Conservation (phyloP, 2,797 vertebrate species). For the Novumbra hubbsi region DNA sequence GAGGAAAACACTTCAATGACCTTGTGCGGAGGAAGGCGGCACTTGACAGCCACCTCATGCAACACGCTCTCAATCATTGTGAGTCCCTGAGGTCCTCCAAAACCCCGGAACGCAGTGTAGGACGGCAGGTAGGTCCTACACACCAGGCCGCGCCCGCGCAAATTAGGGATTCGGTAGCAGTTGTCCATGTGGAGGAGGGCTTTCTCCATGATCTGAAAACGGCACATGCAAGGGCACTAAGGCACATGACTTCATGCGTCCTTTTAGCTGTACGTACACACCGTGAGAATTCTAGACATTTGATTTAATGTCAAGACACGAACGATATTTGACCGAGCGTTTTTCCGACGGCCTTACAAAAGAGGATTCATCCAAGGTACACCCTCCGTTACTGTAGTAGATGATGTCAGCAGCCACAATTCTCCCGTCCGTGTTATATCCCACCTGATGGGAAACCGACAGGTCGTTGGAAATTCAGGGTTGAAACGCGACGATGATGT, state of each 20-base stretch:
- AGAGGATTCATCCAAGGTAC: constrained; percentile 72
- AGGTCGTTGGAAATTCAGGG: not conserved
- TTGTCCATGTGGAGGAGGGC: constrained; percentile 60
- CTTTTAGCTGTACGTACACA: too few relatives aligned
- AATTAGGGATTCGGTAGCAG: constrained; percentile 51
- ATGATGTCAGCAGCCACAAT: constrained; percentile 74
- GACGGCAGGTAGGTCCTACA: constrained; percentile 55
- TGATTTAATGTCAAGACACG: not conserved
- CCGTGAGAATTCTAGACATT: not conserved
- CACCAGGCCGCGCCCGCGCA: constrained; percentile 44
- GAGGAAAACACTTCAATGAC: constrained; percentile 17
- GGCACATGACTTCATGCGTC: not conserved
- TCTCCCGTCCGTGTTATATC: constrained; percentile 77
- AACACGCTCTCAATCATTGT: constrained; percentile 53
- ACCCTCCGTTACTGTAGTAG: constrained; percentile 81
- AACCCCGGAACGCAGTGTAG: constrained; percentile 55
- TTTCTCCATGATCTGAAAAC: constrained; percentile 56
- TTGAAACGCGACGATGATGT: not conserved
- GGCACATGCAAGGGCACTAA: not conserved
- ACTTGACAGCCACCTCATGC: constrained; percentile 49
- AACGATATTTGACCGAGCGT: not conserved
- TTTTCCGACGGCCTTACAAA: constrained; percentile 62
- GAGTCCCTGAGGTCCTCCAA: constrained; percentile 54
- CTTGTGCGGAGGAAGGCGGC: constrained; percentile 46
- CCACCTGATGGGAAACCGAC: constrained; percentile 63